A percentile compares a stretch with the other conserved stretches of the same genome.
These are phyloP conservation scores for Drosophila sechellia DNA, from an alignment of 1,140 invertebrate species.

Conservation along the genomic window DNA sequence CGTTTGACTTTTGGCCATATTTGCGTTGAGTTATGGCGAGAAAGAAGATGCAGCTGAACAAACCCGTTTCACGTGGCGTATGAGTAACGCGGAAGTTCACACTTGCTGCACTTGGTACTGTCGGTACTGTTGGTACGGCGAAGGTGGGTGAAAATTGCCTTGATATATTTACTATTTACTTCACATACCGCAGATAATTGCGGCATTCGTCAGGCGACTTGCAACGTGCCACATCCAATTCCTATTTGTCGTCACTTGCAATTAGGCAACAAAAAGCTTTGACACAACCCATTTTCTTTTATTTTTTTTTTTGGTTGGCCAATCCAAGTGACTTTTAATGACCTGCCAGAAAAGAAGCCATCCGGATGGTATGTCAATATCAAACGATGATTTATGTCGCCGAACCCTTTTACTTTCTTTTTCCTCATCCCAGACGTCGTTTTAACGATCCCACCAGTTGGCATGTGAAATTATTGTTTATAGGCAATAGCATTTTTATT, in stretches of 20 bases:
- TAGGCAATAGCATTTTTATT: slow-evolving; percentile 29
- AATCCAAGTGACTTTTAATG: slow-evolving; percentile 64
- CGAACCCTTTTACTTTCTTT: slow-evolving; percentile 78
- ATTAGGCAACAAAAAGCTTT: slow-evolving; percentile 42
- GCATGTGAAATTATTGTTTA: slow-evolving; percentile 53
- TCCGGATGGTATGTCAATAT: slow-evolving; percentile 63
- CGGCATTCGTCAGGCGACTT: slow-evolving; percentile 44
- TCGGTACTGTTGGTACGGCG: slow-evolving; percentile 15
- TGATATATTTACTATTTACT: slow-evolving; percentile 70
- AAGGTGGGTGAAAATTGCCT: slow-evolving; percentile 72
- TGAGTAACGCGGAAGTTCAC: slow-evolving; percentile 82
- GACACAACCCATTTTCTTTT: slow-evolving; percentile 60
- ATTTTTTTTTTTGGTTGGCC: slow-evolving; percentile 51
- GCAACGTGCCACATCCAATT: slow-evolving; percentile 1
- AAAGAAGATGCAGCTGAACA: slow-evolving; percentile 70
- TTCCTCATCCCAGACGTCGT: slow-evolving; percentile 41
- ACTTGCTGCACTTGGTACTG: slow-evolving; percentile 58
- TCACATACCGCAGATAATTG: slow-evolving; percentile 62
- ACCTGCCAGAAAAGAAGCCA: slow-evolving; percentile 20
- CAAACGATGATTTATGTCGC: slow-evolving; percentile 67
- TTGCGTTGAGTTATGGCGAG: slow-evolving; percentile 72
- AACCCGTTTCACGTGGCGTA: slow-evolving; percentile 68
- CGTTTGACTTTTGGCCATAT: slow-evolving; percentile 82
- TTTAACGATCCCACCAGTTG: slow-evolving; percentile 22
- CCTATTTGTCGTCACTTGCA: slow-evolving; percentile 15